These are phyloP conservation scores for Himalopsyche phryganea DNA, from an alignment of 1,140 invertebrate species.

Conservation along the genomic window DNA sequence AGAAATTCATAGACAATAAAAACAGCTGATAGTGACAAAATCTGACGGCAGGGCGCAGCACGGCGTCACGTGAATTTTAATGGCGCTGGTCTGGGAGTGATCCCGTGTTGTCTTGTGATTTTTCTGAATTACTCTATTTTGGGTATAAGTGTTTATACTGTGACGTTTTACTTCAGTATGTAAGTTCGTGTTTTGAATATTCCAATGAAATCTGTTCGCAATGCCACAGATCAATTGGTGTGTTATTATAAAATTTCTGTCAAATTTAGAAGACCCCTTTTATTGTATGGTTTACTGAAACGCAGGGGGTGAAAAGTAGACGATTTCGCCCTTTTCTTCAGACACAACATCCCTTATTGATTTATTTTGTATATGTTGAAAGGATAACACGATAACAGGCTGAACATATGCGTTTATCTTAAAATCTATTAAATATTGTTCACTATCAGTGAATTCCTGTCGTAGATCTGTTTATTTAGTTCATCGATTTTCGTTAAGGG, in stretches of 20 bases:
- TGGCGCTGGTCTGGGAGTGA: conserved; percentile 51
- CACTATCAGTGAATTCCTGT: conserved; percentile 1
- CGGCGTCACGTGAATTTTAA: conserved; percentile 55
- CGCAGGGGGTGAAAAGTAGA: conserved; percentile 6
- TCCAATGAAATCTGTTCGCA: too few relatives aligned
- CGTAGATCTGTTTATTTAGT: conserved; percentile 1
- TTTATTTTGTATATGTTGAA: too few relatives aligned
- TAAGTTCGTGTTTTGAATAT: too few relatives aligned
- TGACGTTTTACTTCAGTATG: too few relatives aligned
- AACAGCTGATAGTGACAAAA: conserved; percentile 48
- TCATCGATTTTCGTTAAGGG: conserved; percentile 19
- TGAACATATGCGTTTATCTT: conserved; percentile 1
- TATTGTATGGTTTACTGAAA: neutral
- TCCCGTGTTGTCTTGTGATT: conserved; percentile 54
- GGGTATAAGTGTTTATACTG: conserved; percentile 6
- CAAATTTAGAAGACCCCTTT: conserved; percentile 9
- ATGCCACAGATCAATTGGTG: too few relatives aligned
- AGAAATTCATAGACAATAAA: conserved; percentile 47
- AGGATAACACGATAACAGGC: neutral
- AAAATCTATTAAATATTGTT: neutral
- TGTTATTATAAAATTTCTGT: conserved; percentile 6
- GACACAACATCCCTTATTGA: too few relatives aligned
- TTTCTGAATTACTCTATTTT: conserved; percentile 27
- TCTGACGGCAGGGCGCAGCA: conserved; percentile 51
- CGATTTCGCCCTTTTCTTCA: neutral